Evolutionary conservation across 2,113 vertebrate genomes (phyloP).

Genomic region (Pedionomus torquatus): DNA sequence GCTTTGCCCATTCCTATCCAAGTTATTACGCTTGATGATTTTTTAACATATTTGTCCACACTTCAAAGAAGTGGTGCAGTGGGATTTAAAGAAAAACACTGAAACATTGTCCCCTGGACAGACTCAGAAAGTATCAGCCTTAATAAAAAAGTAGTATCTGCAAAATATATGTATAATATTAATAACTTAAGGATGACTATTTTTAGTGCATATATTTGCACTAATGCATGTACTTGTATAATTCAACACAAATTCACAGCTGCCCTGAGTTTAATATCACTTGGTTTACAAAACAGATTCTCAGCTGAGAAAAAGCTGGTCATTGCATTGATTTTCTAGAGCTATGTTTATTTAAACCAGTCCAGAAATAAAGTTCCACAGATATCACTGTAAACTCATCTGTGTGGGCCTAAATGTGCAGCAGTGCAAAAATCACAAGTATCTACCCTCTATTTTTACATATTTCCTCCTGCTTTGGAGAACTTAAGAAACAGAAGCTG

Average conservation of each 20-base stretch:
- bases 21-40: neutral
- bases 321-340: neutral
- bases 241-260: neutral
- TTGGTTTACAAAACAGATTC: neutral
- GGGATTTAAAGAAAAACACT: neutral
- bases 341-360: neutral
- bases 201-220: neutral
- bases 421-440: neutral
- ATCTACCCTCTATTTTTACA: neutral
- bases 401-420: neutral
- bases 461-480: neutral
- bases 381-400: neutral
- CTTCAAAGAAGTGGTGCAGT: neutral
- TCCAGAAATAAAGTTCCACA: neutral
- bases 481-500: slow-evolving; percentile 2
- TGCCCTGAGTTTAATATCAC: neutral
- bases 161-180: neutral
- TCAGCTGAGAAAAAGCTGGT: neutral
- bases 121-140: neutral
- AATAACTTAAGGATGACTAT: neutral
- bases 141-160: neutral
- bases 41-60: neutral
- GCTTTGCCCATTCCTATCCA: neutral
- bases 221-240: neutral
- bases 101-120: neutral